These are phyloP conservation scores for Heliothis peltigera DNA, from an alignment of 2,888 invertebrate genomes.

Conservation along the genomic window DNA sequence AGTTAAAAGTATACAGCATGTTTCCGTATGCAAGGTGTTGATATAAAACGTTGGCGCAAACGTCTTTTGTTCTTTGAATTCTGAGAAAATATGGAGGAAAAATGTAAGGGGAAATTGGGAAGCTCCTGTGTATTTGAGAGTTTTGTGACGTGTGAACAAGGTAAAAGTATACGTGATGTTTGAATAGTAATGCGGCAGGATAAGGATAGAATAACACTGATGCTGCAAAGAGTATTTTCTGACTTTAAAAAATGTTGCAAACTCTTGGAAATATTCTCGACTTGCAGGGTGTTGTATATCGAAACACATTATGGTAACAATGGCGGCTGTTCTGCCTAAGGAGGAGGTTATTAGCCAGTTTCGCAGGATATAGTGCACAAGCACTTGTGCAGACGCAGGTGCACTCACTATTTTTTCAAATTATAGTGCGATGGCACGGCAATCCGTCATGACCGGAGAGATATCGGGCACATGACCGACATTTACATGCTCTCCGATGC, in stretches of 20 bases:
- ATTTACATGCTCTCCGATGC: too few species aligned
- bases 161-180: conserved; percentile 49
- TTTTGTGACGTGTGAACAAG: conserved; percentile 53
- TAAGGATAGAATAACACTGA: conserved; percentile 20
- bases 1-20: conserved; percentile 49
- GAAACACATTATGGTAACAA: too few species aligned
- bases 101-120: conserved; percentile 49
- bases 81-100: conserved; percentile 52
- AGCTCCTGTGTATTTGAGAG: conserved; percentile 49
- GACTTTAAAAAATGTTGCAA: conserved; percentile 1
- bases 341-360: too few species aligned
- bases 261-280: not conserved
- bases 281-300: too few species aligned
- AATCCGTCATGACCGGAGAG: too few species aligned
- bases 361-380: too few species aligned
- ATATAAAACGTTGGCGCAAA: conserved; percentile 51
- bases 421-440: too few species aligned
- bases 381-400: too few species aligned
- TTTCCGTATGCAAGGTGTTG: conserved; percentile 57
- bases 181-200: conserved; percentile 57
- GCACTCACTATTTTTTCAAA: too few species aligned
- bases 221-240: not conserved
- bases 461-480: too few species aligned
- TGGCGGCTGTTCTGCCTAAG: too few species aligned
- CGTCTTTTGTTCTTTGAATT: conserved; percentile 60